phyloP scores from a whole-genome alignment of 2,113 vertebrate species.

The Entelurus aequoreus region DNA sequence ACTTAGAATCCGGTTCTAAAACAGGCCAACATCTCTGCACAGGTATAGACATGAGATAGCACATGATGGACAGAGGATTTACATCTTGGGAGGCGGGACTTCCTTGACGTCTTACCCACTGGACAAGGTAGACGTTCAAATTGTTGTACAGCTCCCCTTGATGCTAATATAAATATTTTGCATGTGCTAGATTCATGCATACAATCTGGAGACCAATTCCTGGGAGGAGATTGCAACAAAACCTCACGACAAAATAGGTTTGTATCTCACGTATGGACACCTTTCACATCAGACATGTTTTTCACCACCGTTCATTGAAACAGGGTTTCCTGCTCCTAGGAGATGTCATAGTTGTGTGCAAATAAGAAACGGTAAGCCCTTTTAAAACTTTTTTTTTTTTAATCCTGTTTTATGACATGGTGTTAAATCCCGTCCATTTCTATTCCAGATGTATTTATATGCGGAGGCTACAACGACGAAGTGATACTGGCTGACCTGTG shows the following conservation, averaged over 20 bases:
- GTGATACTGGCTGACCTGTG: slow-evolving; percentile 92
- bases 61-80: slow-evolving; percentile 91
- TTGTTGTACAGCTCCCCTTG: not conserved
- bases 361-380: slow-evolving; percentile 85
- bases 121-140: slow-evolving; percentile 79
- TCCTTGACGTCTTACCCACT: slow-evolving; percentile 97
- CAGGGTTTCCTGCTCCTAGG: slow-evolving; percentile 94
- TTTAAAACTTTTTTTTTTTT: too few species aligned
- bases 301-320: slow-evolving; percentile 14
- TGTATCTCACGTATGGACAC: slow-evolving; percentile 14
- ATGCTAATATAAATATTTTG: not conserved
- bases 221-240: slow-evolving; percentile 96
- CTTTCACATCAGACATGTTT: not conserved
- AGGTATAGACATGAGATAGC: slow-evolving; percentile 98
- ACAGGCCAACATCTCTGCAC: slow-evolving; percentile 6
- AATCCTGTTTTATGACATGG: not conserved
- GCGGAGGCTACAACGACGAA: slow-evolving; percentile 94
- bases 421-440: not conserved
- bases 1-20: not conserved
- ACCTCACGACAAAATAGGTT: slow-evolving; percentile 93
- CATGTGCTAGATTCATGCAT: slow-evolving; percentile 84
- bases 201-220: slow-evolving; percentile 96
- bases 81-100: slow-evolving; percentile 94
- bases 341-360: slow-evolving; percentile 98
- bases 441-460: slow-evolving; percentile 86